These are phyloP conservation scores for Drosophila nigricruria DNA, from an alignment of 2,888 invertebrate species.

Conservation along the genomic window DNA sequence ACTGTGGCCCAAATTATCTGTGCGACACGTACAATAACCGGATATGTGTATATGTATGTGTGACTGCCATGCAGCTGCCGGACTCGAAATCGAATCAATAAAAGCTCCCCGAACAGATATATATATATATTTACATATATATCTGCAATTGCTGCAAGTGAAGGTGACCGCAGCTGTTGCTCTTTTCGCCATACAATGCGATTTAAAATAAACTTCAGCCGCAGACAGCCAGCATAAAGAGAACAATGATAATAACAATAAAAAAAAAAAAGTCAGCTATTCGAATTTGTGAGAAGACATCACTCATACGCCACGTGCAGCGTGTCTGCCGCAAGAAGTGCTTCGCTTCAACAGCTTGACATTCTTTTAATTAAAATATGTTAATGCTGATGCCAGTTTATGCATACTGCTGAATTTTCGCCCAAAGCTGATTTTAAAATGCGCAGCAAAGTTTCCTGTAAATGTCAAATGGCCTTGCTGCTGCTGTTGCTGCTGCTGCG, in stretches of 20 bases:
- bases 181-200: slow-evolving; percentile 24
- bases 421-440: slow-evolving; percentile 39
- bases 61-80: slow-evolving; percentile 46
- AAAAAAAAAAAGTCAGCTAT: slow-evolving; percentile 13
- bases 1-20: slow-evolving; percentile 51
- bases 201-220: slow-evolving; percentile 54
- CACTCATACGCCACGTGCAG: slow-evolving; percentile 69
- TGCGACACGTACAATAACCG: slow-evolving; percentile 59
- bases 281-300: slow-evolving; percentile 37
- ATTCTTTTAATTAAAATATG: slow-evolving; percentile 76
- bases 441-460: slow-evolving; percentile 1
- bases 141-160: slow-evolving; percentile 6
- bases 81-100: slow-evolving; percentile 28
- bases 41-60: slow-evolving; percentile 50
- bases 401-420: slow-evolving; percentile 1
- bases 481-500: slow-evolving; percentile 4
- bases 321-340: slow-evolving; percentile 25
- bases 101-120: background rate
- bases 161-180: slow-evolving; percentile 30
- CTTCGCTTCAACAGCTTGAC: slow-evolving; percentile 32
- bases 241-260: slow-evolving; percentile 13
- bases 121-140: background rate
- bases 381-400: slow-evolving; percentile 52
- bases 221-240: slow-evolving; percentile 35
- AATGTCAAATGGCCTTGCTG: slow-evolving; percentile 9